Conservation (phyloP, 2,888 invertebrate species). For the Bibio marci region DNA sequence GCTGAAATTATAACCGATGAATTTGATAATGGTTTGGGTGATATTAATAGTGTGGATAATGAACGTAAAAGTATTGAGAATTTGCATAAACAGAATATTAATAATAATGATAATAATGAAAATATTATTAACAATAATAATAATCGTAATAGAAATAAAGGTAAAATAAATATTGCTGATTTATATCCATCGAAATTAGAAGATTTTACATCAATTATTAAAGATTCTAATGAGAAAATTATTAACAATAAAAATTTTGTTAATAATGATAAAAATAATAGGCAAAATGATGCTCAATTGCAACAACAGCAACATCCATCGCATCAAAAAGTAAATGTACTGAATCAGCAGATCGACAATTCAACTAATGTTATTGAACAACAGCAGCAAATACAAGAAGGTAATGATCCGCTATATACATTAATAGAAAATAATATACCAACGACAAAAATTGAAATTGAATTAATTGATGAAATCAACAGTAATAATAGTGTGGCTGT, state of each 20-base stretch:
- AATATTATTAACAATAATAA: conserved; percentile 1
- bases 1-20: conserved; percentile 19
- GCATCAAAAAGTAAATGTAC: conserved; percentile 6
- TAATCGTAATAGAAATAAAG: conserved; percentile 8
- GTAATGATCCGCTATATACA: conserved; percentile 2
- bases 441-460: conserved; percentile 12
- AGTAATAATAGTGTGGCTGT: background rate
- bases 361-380: conserved; percentile 4
- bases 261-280: background rate
- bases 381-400: conserved; percentile 11
- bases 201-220: conserved; percentile 22
- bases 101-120: conserved; percentile 6
- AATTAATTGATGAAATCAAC: conserved; percentile 9
- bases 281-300: background rate
- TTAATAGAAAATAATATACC: conserved; percentile 7
- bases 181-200: conserved; percentile 24
- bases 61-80: background rate
- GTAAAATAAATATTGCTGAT: conserved; percentile 25
- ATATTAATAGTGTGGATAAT: conserved; percentile 8
- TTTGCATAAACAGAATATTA: background rate
- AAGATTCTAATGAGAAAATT: conserved; percentile 19
- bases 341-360: background rate
- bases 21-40: conserved; percentile 13
- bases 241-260: conserved; percentile 13
- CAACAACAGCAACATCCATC: conserved; percentile 6